phyloP scores from a whole-genome alignment of 2,797 vertebrate genomes.

The Parotocinclus haroldoi region DNA sequence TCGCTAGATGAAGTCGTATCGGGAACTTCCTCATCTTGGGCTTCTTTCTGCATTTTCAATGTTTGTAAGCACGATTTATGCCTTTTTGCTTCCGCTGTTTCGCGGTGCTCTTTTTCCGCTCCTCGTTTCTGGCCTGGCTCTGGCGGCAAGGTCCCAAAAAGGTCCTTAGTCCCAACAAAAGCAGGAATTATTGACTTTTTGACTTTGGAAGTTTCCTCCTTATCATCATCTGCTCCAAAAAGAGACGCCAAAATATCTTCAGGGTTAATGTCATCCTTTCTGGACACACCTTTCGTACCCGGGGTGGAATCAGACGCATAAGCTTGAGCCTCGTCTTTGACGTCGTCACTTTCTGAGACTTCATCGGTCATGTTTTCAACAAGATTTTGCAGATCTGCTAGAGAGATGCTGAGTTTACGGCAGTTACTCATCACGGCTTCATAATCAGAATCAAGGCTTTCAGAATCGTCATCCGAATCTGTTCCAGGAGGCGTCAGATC shows the following conservation, averaged over 20 bases:
- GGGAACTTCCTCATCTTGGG: background rate
- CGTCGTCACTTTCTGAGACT: background rate
- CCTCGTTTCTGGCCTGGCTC: constrained; percentile 31
- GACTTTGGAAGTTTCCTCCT: constrained; percentile 34
- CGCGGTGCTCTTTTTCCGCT: constrained; percentile 11
- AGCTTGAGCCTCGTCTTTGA: constrained; percentile 13
- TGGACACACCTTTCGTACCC: background rate
- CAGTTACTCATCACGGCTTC: constrained; percentile 79
- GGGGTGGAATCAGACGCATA: constrained; percentile 25
- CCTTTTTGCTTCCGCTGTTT: constrained; percentile 45
- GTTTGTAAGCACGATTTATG: constrained; percentile 28
- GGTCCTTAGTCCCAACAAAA: constrained; percentile 75
- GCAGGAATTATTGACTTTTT: constrained; percentile 64
- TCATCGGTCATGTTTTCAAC: constrained; percentile 50
- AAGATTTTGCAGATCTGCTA: constrained; percentile 77
- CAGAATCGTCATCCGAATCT: background rate
- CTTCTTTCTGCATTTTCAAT: background rate
- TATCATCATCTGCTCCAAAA: constrained; percentile 63
- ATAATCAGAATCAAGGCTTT: constrained; percentile 60
- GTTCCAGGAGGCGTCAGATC: background rate
- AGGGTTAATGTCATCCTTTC: constrained; percentile 67
- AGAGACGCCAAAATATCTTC: constrained; percentile 82
- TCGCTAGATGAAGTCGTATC: background rate
- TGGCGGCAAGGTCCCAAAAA: constrained; percentile 51
- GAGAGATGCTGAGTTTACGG: constrained; percentile 71